phyloP scores from a whole-genome alignment of 2,888 invertebrate genomes.

The Frankliniella fusca region DNA sequence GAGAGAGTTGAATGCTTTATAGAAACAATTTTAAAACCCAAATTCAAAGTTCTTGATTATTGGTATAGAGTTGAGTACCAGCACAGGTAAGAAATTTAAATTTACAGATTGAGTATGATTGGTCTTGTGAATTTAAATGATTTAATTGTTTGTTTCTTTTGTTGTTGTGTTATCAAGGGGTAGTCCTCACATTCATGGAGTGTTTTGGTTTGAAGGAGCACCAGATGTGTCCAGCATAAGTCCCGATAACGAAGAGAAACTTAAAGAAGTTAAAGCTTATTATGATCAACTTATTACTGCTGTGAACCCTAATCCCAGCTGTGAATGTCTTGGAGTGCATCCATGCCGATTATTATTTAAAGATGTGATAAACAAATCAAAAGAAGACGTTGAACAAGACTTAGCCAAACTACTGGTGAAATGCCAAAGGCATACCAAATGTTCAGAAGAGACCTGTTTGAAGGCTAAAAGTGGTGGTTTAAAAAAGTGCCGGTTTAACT shows the following conservation, averaged over 20 bases:
- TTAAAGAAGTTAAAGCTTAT: conserved; percentile 14
- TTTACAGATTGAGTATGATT: not conserved
- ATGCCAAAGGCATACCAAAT: not conserved
- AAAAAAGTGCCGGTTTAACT: not conserved
- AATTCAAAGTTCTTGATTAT: conserved; percentile 31
- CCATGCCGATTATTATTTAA: conserved; percentile 31
- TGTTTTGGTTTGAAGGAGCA: conserved; percentile 37
- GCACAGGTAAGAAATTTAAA: conserved; percentile 28
- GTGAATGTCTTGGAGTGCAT: conserved; percentile 30
- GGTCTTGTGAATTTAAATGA: no score
- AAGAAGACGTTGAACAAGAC: not conserved
- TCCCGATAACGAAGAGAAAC: not conserved
- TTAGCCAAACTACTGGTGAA: not conserved
- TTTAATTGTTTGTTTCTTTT: not conserved
- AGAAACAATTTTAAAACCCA: not conserved
- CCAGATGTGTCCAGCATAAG: conserved; percentile 32
- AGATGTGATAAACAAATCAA: not conserved
- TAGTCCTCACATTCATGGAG: conserved; percentile 36
- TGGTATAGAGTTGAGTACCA: conserved; percentile 35
- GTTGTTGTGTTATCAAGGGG: conserved; percentile 31
- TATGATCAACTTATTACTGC: conserved; percentile 33
- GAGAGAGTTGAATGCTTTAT: not conserved
- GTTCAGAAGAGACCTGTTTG: conserved; percentile 29
- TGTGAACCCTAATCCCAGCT: conserved; percentile 33
- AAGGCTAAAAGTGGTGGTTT: conserved; percentile 28